Evolutionary conservation across 2,113 vertebrate species (phyloP).

Genomic region (Budorcas taxicolor): DNA sequence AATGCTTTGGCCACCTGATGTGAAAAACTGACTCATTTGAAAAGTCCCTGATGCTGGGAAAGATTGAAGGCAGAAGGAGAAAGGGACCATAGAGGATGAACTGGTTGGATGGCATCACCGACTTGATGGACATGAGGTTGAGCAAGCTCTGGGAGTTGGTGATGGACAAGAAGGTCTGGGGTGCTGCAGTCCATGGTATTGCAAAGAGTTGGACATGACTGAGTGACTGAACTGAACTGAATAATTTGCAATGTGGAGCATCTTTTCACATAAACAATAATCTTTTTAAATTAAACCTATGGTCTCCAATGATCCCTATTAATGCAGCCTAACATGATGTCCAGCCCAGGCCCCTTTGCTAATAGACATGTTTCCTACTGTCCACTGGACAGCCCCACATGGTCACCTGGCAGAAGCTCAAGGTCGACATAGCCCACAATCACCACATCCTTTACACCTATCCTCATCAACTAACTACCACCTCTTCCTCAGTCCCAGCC

Average conservation of each 20-base stretch:
- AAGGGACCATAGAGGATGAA: background rate
- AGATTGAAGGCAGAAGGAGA: background rate
- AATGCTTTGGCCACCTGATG: background rate
- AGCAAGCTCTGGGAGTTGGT: background rate
- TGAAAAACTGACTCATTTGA: background rate
- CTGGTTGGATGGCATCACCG: background rate
- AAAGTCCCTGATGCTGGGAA: background rate
- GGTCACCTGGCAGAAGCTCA: background rate
- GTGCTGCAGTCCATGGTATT: background rate
- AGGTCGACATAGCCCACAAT: background rate
- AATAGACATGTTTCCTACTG: background rate
- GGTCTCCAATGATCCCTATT: background rate
- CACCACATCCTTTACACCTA: background rate
- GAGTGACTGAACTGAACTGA: background rate
- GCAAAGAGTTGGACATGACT: background rate
- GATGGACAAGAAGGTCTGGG: background rate
- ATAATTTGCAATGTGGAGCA: background rate
- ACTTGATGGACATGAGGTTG: background rate
- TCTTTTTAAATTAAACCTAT: background rate
- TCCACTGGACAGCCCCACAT: background rate
- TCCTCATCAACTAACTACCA: background rate
- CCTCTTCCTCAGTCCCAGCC: background rate
- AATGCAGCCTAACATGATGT: background rate
- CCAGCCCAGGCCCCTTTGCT: background rate
- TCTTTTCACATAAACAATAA: background rate